Conservation (phyloP, 1,140 invertebrate genomes). For the Panagrolaimus sp. region DNA sequence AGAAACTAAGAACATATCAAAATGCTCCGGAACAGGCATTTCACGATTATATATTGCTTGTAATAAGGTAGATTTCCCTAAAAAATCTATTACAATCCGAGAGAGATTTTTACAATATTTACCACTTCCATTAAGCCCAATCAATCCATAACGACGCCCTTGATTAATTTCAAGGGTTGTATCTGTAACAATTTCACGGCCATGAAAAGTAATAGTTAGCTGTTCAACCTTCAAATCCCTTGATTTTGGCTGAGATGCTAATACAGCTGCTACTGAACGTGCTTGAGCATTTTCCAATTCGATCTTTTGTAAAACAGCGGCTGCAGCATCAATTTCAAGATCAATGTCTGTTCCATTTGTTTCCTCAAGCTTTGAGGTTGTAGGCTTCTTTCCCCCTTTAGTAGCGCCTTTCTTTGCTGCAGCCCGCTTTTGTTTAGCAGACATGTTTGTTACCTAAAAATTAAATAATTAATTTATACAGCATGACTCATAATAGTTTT, state of each 20-base stretch:
- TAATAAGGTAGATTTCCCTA: slow-evolving; percentile 84
- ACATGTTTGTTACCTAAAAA: too few relatives aligned
- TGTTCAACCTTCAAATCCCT: slow-evolving; percentile 93
- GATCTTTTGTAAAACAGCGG: slow-evolving; percentile 71
- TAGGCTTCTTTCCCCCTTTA: slow-evolving; percentile 1
- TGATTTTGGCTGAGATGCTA: slow-evolving; percentile 86
- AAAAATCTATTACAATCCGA: slow-evolving; percentile 9
- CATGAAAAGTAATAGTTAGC: slow-evolving; percentile 96
- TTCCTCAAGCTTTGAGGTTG: slow-evolving; percentile 29
- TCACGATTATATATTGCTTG: slow-evolving; percentile 84
- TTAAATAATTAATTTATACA: too few relatives aligned
- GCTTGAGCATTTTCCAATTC: slow-evolving; percentile 81
- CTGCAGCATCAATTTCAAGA: slow-evolving; percentile 45
- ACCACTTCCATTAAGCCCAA: slow-evolving; percentile 93
- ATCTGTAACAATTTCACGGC: slow-evolving; percentile 86
- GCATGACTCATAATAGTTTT: too few relatives aligned
- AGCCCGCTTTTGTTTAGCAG: background rate
- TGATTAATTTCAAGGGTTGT: slow-evolving; percentile 93
- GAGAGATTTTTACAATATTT: slow-evolving; percentile 14
- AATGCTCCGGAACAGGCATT: slow-evolving; percentile 87
- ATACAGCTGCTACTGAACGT: slow-evolving; percentile 82
- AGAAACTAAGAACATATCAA: slow-evolving; percentile 95
- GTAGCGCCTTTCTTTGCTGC: background rate
- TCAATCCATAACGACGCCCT: slow-evolving; percentile 86
- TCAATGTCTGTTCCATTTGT: slow-evolving; percentile 12